Evolutionary conservation across 2,113 vertebrate species (phyloP).

Genomic region (Channa argus): DNA sequence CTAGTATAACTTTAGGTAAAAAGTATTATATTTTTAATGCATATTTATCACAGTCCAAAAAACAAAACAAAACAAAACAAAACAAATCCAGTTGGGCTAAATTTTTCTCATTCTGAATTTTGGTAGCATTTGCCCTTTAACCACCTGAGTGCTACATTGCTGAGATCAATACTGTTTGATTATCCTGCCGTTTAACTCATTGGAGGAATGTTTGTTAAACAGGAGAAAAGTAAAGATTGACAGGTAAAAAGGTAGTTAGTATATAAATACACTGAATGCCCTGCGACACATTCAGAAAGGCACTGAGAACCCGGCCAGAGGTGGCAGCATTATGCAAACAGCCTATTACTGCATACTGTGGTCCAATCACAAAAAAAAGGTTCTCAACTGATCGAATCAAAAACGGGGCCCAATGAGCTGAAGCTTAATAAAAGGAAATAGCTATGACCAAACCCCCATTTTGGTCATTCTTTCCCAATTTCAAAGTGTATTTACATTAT

Average conservation of each 20-base stretch:
- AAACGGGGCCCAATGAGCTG: slow-evolving; percentile 43
- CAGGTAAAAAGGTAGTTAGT: slow-evolving; percentile 73
- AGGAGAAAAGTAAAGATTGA: slow-evolving; percentile 54
- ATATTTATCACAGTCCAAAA: slow-evolving; percentile 60
- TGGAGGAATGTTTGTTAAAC: slow-evolving; percentile 83
- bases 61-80: slow-evolving; percentile 26
- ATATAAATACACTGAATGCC: slow-evolving; percentile 66
- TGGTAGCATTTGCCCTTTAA: slow-evolving; percentile 72
- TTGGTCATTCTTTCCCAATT: slow-evolving; percentile 42
- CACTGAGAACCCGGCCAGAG: slow-evolving; percentile 42
- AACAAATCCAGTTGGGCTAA: slow-evolving; percentile 65
- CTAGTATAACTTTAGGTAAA: slow-evolving; percentile 49
- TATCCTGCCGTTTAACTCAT: slow-evolving; percentile 70
- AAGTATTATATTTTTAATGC: slow-evolving; percentile 44
- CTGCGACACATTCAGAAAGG: slow-evolving; percentile 56
- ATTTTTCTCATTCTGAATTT: slow-evolving; percentile 45
- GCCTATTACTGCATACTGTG: slow-evolving; percentile 37
- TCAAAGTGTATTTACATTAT: slow-evolving; percentile 28
- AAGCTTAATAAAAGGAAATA: slow-evolving; percentile 41
- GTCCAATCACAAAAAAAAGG: slow-evolving; percentile 45
- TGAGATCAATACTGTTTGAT: slow-evolving; percentile 61
- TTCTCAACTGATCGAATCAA: slow-evolving; percentile 44
- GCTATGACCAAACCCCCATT: slow-evolving; percentile 22
- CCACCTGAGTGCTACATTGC: slow-evolving; percentile 69
- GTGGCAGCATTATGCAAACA: slow-evolving; percentile 42